These are phyloP conservation scores for Tricholaema leucomelas DNA, from an alignment of 2,113 vertebrate genomes.

Conservation along the genomic window DNA sequence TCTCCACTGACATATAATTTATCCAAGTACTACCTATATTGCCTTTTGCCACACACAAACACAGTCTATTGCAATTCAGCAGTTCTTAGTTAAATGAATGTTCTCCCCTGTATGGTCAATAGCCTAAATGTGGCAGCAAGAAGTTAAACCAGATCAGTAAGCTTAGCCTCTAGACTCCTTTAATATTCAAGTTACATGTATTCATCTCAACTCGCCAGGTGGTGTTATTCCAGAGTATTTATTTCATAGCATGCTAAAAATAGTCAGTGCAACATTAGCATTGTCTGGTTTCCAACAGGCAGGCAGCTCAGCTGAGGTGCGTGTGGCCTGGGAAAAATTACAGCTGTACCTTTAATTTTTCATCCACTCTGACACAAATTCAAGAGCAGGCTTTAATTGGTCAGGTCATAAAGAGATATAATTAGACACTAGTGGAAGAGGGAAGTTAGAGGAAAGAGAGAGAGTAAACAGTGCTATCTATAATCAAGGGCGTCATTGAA, in stretches of 20 bases:
- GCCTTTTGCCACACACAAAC: background rate
- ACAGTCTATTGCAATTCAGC: conserved; percentile 2
- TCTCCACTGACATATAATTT: conserved; percentile 10
- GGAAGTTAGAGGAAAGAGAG: conserved; percentile 46
- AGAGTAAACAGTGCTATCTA: conserved; percentile 71
- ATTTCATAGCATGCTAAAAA: conserved; percentile 48
- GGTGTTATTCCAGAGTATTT: conserved; percentile 55
- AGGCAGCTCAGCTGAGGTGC: conserved; percentile 15
- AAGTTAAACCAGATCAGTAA: conserved; percentile 42
- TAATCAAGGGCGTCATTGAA: conserved; percentile 71
- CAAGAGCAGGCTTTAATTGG: conserved; percentile 65
- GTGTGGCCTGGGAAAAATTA: background rate
- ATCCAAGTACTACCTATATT: background rate
- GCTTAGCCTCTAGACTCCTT: background rate
- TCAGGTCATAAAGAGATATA: conserved; percentile 58
- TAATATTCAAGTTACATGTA: conserved; percentile 29
- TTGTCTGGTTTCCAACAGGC: conserved; percentile 53
- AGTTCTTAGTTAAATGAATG: conserved; percentile 31
- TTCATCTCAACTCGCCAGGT: conserved; percentile 50
- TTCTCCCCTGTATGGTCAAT: conserved; percentile 15
- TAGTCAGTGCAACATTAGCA: conserved; percentile 30
- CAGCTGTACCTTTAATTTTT: conserved; percentile 70
- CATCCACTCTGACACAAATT: conserved; percentile 61
- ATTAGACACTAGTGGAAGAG: conserved; percentile 61
- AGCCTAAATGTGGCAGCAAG: conserved; percentile 13